Evolutionary conservation across 2,797 vertebrate genomes (phyloP).

Genomic region (Pipistrellus pipistrellus): DNA sequence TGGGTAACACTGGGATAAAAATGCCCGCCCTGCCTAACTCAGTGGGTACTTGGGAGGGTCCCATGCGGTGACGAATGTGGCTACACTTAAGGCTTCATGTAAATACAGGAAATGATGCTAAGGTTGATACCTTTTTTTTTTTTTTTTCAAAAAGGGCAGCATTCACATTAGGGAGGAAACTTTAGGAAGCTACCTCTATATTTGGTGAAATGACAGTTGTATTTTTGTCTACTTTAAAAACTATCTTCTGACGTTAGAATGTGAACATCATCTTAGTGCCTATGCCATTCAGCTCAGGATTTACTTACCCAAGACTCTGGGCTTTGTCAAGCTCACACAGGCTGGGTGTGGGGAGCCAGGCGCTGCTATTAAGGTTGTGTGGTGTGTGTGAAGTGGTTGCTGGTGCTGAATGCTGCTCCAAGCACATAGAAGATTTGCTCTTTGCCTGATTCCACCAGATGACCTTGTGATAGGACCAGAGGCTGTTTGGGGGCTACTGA

Average conservation of each 20-base stretch:
- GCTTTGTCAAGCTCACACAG: not conserved
- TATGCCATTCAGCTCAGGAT: not conserved
- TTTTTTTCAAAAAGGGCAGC: not conserved
- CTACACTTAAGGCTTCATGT: not conserved
- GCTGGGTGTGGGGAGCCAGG: not conserved
- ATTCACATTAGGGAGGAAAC: not conserved
- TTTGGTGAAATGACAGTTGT: not conserved
- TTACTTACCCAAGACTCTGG: not conserved
- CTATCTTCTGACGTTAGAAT: slow-evolving; percentile 25
- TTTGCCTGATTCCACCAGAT: not conserved
- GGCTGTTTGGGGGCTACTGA: not conserved
- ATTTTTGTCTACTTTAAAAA: slow-evolving; percentile 57
- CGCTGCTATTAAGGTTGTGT: not conserved
- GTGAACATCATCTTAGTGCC: not conserved
- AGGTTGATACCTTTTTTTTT: not conserved
- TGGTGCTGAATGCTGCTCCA: not conserved
- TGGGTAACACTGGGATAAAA: slow-evolving; percentile 38
- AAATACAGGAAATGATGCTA: not conserved
- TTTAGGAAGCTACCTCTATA: slow-evolving; percentile 11
- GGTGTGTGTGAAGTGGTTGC: not conserved
- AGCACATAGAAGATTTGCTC: not conserved
- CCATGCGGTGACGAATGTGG: not conserved
- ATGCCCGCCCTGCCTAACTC: not conserved
- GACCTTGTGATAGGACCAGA: not conserved
- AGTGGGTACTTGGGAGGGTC: not conserved